Base-by-base conservation (phyloP, 2,113 vertebrate genomes). In the Eurystomus gularis region DNA sequence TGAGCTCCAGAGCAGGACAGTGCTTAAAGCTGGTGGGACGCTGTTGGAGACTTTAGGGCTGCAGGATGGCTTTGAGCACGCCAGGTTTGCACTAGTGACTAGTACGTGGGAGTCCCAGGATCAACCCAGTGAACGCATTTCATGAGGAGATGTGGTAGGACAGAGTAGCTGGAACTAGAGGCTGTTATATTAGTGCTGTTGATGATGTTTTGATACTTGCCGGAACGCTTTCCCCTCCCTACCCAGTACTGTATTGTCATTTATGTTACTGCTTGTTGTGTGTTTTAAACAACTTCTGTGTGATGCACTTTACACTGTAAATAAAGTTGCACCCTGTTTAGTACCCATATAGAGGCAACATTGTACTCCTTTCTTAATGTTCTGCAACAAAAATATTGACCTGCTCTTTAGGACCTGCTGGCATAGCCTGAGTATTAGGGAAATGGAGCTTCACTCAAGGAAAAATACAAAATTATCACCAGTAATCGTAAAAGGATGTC, bases 251-350 rank as follows among this genome's bases (percentile, higher is more conserved):
- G 73, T 87, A 64, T 82, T 97, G 90, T 97, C 77, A 69, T 87
- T 92, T 84, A 86, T 92, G 92, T 95, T 61, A 88, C 86, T 80
- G 72, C 85, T 79, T 90, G 42, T 95, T 96, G 54, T 96, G 89
- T 93, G 76, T 94, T 97, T 92, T 93, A 70, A 86, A 66, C 3
- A 0, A 95, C 69, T 86, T 80, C 83, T 69, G 68, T 86, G 83
- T 93, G 96, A 97, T 87, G 86, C 95, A 97, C 97, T 97, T 97
- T 96, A 97, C 87, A 91, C 96, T 97, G 92, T 96, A 94, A 97
- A 97, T 97, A 97, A 97, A 97, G 94, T 88, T 89, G 85, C 94
- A 92, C 81, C 96, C 84, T 72, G 42, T 95, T 94, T 95, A 91
- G 79, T 95, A 85, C 76, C 75, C 40, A 17, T 88, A 71, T n/a